Conservation (phyloP, 2,113 vertebrate species). For the Alces alces region DNA sequence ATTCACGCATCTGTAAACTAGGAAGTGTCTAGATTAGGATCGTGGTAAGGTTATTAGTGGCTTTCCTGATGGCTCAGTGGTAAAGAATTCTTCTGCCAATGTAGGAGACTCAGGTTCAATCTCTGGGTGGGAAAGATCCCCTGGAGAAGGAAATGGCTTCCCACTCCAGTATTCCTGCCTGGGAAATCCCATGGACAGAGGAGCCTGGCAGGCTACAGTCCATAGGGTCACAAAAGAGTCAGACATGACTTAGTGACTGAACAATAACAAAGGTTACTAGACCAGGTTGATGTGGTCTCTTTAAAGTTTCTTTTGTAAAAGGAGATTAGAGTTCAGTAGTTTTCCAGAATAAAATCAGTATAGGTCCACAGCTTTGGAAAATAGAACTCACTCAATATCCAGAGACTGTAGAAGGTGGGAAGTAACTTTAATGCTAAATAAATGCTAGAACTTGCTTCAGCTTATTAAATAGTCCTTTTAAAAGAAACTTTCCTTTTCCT, state of each 20-base stretch:
- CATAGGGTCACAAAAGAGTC: not conserved
- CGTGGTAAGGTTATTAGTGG: not conserved
- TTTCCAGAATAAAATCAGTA: slow-evolving; percentile 22
- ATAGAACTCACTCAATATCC: not conserved
- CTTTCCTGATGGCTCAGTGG: not conserved
- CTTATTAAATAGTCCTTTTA: not conserved
- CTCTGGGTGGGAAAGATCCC: not conserved
- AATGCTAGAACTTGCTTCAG: not conserved
- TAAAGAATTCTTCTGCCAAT: not conserved
- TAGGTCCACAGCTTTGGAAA: slow-evolving; percentile 8
- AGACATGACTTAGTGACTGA: not conserved
- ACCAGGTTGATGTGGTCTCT: not conserved
- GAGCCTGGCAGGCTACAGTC: not conserved
- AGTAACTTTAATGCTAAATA: slow-evolving; percentile 10
- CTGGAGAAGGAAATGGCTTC: not conserved
- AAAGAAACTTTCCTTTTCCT: not conserved
- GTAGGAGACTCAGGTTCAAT: not conserved
- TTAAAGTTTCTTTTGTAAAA: not conserved
- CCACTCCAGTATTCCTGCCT: not conserved
- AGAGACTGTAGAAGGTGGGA: not conserved
- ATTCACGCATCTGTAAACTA: not conserved
- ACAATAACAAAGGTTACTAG: not conserved
- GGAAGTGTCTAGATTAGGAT: not conserved
- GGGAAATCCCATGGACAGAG: not conserved
- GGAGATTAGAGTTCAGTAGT: not conserved